Evolutionary conservation across 2,797 vertebrate genomes (phyloP).

Genomic region (Borostomias antarcticus): DNA sequence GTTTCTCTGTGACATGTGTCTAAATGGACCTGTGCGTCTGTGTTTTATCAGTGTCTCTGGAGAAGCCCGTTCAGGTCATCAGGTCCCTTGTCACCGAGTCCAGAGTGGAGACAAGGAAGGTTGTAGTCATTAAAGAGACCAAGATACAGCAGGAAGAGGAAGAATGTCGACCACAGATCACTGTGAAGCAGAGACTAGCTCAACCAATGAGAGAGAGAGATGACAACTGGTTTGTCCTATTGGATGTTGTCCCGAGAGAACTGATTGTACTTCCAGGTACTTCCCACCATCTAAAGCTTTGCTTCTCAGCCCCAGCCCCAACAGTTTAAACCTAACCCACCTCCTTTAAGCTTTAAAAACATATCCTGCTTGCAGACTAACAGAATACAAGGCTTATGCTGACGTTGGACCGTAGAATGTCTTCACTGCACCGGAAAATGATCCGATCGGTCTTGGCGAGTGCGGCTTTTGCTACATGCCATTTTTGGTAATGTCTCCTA

Average conservation of each 20-base stretch:
- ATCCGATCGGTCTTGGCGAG: no score
- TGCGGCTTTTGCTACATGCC: no score
- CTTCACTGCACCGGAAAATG: no score
- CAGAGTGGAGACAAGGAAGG: slow-evolving; percentile 24
- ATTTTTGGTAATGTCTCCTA: no score
- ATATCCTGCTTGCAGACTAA: not conserved
- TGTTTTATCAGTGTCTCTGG: slow-evolving; percentile 38
- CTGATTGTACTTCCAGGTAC: slow-evolving; percentile 17
- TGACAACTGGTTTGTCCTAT: slow-evolving; percentile 62
- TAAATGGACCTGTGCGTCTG: not conserved
- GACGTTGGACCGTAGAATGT: no score
- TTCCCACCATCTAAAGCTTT: not conserved
- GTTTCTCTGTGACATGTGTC: not conserved
- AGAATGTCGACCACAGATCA: not conserved
- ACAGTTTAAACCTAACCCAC: not conserved
- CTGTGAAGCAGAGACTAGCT: slow-evolving; percentile 5
- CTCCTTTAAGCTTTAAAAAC: not conserved
- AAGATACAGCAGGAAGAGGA: slow-evolving; percentile 24
- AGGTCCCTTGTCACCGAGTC: slow-evolving; percentile 27
- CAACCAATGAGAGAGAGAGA: slow-evolving; percentile 42
- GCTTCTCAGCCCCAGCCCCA: not conserved
- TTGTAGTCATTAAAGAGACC: slow-evolving; percentile 28
- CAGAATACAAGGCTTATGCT: not conserved
- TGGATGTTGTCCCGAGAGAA: slow-evolving; percentile 39
- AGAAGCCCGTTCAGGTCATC: slow-evolving; percentile 20